Base-by-base conservation (phyloP, 2,888 invertebrate species). In the Pandemis heparana region DNA sequence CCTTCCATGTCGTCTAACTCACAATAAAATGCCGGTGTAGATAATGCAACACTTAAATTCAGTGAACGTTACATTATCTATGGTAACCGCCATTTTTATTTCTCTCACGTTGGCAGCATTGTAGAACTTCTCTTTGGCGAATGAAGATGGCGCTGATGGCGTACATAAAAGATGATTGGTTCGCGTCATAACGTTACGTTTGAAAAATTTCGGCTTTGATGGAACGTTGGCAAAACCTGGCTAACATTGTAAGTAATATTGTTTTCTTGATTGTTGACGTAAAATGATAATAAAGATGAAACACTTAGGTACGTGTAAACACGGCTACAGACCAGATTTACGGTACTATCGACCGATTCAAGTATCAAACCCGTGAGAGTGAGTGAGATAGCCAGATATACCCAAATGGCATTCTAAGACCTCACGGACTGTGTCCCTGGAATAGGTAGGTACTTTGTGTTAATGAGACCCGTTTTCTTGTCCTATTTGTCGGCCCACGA, bases 151-250 rank as follows among this genome's bases (percentile, higher is more conserved):
- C 72, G 72, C 18, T 68, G 66, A 71, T 51, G 67, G 59, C 23
- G 16, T 68, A 73, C 73, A 73, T 73, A 69, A 73, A 73, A 73
- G 63, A 73, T 73, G 73, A 69, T 73, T 69, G 73, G 72, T 72
- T 56, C 38, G 66, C 23, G 56, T 12, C 9, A 56, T 56, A 56
- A 56, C 53, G 53, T 56, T 23, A 56, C 10, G 23, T 56, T 56
- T 56, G 18, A 23, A 56, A 56, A 23, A 12, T 23, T 56, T 56
- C 8, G 56, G 23, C 3, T 23, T 56, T 23, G 56, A 56, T 56
- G 56, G 56, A n/a, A 7, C 12, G 14, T 2, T 10, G 12, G 56
- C 23, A 56, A 56, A 56, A 23, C 23, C 23, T 18, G 10, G 56
- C n/a, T 56, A 32, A 32, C 23, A 32, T 32, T 3, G 51, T 12